These are phyloP conservation scores for Pinna nobilis DNA, from an alignment of 1,140 invertebrate genomes.

Conservation along the genomic window DNA sequence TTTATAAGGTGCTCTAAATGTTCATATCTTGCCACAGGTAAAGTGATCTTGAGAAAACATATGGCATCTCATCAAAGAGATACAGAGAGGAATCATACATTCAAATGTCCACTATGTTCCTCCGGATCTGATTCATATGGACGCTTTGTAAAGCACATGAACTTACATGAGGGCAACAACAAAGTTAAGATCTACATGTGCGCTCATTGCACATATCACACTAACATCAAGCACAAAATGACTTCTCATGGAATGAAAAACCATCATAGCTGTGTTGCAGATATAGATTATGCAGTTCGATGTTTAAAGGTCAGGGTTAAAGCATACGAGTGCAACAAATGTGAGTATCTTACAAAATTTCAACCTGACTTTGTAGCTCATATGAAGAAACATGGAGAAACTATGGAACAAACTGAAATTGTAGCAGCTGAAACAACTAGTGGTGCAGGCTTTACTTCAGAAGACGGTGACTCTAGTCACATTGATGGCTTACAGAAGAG, in stretches of 20 bases:
- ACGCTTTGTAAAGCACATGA: constrained; percentile 35
- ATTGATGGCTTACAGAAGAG: too few relatives aligned
- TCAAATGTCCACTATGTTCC: constrained; percentile 34
- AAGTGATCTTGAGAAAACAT: constrained; percentile 23
- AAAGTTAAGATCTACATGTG: constrained; percentile 24
- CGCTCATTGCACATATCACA: constrained; percentile 26
- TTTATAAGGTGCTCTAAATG: constrained; percentile 18
- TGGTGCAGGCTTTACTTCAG: too few relatives aligned
- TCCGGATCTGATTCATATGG: constrained; percentile 10
- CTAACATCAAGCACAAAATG: constrained; percentile 28
- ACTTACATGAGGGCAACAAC: constrained; percentile 33
- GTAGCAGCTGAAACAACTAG: neutral
- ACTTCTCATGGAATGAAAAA: neutral
- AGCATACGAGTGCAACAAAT: constrained; percentile 6
- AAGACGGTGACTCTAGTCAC: too few relatives aligned
- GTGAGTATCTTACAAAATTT: neutral
- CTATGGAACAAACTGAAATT: neutral
- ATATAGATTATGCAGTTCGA: neutral
- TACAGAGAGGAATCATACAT: constrained; percentile 13
- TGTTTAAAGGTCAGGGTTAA: neutral
- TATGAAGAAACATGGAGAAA: neutral
- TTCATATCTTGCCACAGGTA: constrained; percentile 26
- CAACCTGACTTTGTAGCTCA: constrained; percentile 4
- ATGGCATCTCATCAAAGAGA: constrained; percentile 4
- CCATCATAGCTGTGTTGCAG: neutral